Base-by-base conservation (phyloP, 2,113 vertebrate species). In the Rhinopithecus roxellana region DNA sequence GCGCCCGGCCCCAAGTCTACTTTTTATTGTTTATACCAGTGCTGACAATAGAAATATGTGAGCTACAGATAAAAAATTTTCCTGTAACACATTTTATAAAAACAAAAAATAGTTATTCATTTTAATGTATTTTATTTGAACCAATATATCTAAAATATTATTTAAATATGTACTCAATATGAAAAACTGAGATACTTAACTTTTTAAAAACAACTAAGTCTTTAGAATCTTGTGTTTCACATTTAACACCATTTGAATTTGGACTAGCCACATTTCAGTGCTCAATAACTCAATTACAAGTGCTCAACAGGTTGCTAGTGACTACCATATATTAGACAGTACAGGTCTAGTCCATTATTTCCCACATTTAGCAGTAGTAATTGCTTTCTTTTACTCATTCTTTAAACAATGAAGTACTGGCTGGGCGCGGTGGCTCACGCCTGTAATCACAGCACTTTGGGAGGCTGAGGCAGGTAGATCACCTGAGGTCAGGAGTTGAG, bases 191-290 rank as follows among this genome's bases (percentile, higher is more conserved):
- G 25, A 30, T 30, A 45, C 0, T 61, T 57, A 43, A 59, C 1
- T 70, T 90, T 64, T 25, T 22, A 30, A 6, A 30, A 64, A 88
- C 17, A 90, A 93, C 43, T 8, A 48, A 69, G 10, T 83, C 70
- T 91, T 90, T 69, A 72, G 90, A 86, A 80, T 32, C 18, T 78
- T 92, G 27, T 22, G 72, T 45, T 91, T 93, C 64, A 89, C 8
- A 86, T 5, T 67, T 78, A 95, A 70, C 27, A 83, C 10, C n/a
- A 52, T 80, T 94, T 80, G 69, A 95, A 88, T 89, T 80, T 80
- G n/a, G 64, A 92, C 13, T 69, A 88, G 22, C 55, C 40, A 78
- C 27, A 92, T 61, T 57, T 78, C 30, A 85, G 25, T 86, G 57
- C 23, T 45, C 83, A 83, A 17, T 18, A 85, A 7, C 11, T 89